A percentile compares a stretch with the other conserved stretches of the same genome.
phyloP scores from a whole-genome alignment of 2,888 invertebrate species.

The Eristalis intricaria region DNA sequence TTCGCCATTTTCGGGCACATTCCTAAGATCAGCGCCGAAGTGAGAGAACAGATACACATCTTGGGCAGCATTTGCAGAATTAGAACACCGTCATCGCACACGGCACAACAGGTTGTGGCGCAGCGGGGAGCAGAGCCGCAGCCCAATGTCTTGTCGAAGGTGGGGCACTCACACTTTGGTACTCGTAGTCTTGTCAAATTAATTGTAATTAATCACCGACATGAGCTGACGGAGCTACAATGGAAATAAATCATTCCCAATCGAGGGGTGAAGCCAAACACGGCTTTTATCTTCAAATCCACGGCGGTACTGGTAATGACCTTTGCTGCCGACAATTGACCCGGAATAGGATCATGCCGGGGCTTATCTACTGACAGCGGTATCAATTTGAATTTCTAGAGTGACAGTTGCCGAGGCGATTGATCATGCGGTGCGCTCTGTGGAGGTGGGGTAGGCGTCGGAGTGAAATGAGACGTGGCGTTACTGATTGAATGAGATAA shows the following conservation, averaged over 20 bases:
- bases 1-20: conserved; percentile 22
- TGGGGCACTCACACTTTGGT: not conserved
- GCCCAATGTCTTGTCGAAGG: not conserved
- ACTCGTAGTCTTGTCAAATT: conserved; percentile 7
- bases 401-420: not conserved
- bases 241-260: not conserved
- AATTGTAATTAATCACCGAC: conserved; percentile 20
- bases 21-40: not conserved
- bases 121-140: not conserved
- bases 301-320: not conserved
- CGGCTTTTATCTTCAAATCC: not conserved
- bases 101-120: not conserved
- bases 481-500: no score
- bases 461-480: not conserved
- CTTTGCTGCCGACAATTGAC: not conserved
- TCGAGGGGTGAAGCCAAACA: not conserved
- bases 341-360: not conserved
- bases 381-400: not conserved
- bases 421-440: not conserved
- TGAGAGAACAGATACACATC: not conserved
- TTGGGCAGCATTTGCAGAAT: not conserved
- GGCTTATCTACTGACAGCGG: not conserved
- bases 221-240: not conserved
- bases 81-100: not conserved
- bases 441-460: not conserved